Evolutionary conservation across 2,797 vertebrate species (phyloP).

Genomic region (Emys orbicularis): DNA sequence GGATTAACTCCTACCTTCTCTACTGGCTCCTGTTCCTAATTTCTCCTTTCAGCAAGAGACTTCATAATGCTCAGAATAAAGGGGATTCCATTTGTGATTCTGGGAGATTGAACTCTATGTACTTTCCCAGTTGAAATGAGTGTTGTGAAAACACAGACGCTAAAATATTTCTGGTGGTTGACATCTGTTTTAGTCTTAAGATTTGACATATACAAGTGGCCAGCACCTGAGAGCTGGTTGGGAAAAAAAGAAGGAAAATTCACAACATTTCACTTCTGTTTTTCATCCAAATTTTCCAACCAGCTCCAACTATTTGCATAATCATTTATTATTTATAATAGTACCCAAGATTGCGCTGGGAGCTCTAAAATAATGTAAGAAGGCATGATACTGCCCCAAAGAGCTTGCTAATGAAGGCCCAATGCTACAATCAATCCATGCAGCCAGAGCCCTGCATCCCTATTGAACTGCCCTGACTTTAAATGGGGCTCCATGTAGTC

Average conservation of each 20-base stretch:
- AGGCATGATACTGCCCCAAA: background rate
- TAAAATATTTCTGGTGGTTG: background rate
- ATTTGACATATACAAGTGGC: background rate
- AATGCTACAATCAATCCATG: slow-evolving; percentile 67
- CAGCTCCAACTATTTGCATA: background rate
- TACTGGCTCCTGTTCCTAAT: background rate
- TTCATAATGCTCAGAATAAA: background rate
- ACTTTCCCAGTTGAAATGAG: background rate
- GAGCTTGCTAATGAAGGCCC: slow-evolving; percentile 48
- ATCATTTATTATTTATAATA: background rate
- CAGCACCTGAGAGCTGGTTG: background rate
- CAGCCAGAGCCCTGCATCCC: slow-evolving; percentile 25
- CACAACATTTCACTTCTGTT: background rate
- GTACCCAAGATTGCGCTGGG: background rate
- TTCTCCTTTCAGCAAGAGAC: background rate
- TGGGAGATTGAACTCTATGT: background rate
- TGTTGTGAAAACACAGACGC: background rate
- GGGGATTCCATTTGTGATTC: background rate
- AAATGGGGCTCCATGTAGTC: background rate
- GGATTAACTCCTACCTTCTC: background rate
- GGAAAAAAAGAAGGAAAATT: background rate
- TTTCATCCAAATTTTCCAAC: background rate
- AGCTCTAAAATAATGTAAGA: slow-evolving; percentile 6
- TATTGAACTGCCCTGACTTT: background rate
- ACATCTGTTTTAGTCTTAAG: background rate